These are phyloP conservation scores for Acyrthosiphon pisum DNA, from an alignment of 1,140 invertebrate species.

Conservation along the genomic window DNA sequence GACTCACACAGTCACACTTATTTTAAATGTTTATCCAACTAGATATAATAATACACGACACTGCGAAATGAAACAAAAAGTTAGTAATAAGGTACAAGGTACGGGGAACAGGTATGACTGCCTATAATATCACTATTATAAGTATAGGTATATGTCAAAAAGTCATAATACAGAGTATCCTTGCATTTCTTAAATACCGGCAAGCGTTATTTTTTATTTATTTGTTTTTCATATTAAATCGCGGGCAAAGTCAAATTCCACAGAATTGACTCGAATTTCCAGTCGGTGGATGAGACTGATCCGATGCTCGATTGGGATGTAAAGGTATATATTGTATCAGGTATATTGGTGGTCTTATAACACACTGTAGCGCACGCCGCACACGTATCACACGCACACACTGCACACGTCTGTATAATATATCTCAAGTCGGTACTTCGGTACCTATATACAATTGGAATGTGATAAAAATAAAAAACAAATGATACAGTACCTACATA, in stretches of 20 bases:
- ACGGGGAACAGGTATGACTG: not conserved
- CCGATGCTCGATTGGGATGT: not conserved
- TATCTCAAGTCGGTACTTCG: not conserved
- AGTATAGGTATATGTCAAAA: no score
- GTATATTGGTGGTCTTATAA: not conserved
- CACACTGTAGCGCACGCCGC: not conserved
- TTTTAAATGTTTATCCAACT: not conserved
- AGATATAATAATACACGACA: not conserved
- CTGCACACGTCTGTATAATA: not conserved
- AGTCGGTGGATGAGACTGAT: not conserved
- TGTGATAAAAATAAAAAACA: slow-evolving; percentile 18
- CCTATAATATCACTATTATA: no score
- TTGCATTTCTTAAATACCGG: not conserved
- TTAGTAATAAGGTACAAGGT: not conserved
- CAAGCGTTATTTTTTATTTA: not conserved
- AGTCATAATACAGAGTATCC: not conserved
- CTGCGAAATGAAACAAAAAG: not conserved
- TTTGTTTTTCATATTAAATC: not conserved
- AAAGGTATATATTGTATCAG: not conserved
- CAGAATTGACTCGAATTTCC: not conserved
- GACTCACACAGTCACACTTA: not conserved
- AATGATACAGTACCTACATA: not conserved
- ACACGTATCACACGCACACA: not conserved
- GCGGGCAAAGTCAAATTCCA: not conserved
- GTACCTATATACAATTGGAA: slow-evolving; percentile 1